Evolutionary conservation across 2,797 vertebrate genomes (phyloP), one percentile per base, ranked within the genome.

Genomic region (Phalloptychus januarius): DNA sequence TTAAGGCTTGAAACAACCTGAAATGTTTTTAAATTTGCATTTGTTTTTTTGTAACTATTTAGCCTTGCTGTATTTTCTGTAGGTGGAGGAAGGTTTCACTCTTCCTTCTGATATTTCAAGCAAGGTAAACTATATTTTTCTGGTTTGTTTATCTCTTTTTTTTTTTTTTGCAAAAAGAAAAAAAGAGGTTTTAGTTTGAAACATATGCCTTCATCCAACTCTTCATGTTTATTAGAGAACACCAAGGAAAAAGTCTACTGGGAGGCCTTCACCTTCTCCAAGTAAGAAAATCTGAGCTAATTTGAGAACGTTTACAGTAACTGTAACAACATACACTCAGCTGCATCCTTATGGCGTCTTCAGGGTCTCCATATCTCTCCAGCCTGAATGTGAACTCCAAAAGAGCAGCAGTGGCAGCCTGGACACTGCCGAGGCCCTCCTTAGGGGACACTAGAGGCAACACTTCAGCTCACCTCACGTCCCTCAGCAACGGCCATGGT

Each of bases 341-440:
- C 36, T 67, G 36, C 58, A 42, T 13, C 1, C 2, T 12, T 75
- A 84, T 50, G 58, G 58, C 6, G 79, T 65, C 7, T 82, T 56
- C 12, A 99, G 98, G 94, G 88, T 99, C 97, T 78, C 97, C 97
- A 0, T 99, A 98, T 90, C 92, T 95, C 85, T 95, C 94, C 33
- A 97, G 95, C 82, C 85, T 95, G 79, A 95, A 93, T 44, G 52
- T 96, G 81, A 95, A 95, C 77, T 90, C 96, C 1, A 96, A 90
- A 80, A 96, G 94, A 91, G 70, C 90, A 76, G 88, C 94, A 0
- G 91, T 95, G 79, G 84, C 95, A 0, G 93, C 95, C 72, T 96
- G 96, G 96, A 90, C 89, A 63, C 92, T 96, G 36, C 91, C 95
- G 1, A 95, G 93, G 82, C 79, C 90, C 15, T 93, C 93, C 72